Conservation (phyloP, 2,797 vertebrate species). For the Melanogrammus aeglefinus region DNA sequence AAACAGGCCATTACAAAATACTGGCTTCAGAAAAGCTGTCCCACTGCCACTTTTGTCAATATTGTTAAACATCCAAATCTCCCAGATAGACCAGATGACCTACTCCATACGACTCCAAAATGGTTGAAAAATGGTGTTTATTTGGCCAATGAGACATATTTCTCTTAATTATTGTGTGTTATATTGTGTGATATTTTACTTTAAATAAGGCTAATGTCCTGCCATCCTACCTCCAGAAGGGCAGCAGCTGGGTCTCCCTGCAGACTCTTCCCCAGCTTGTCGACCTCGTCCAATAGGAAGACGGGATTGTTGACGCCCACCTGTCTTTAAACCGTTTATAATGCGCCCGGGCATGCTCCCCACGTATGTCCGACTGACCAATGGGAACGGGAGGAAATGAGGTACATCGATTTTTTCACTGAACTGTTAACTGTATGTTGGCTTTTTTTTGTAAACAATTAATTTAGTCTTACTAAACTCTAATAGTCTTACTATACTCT, state of each 20-base stretch:
- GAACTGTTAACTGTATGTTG: neutral
- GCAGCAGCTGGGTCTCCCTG: constrained; percentile 96
- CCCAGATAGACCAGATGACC: neutral
- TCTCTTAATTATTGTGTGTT: neutral
- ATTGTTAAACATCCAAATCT: neutral
- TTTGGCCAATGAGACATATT: neutral
- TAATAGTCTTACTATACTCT: too few relatives aligned
- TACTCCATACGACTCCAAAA: neutral
- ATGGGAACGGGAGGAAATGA: neutral
- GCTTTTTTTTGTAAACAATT: neutral
- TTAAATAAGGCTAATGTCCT: neutral
- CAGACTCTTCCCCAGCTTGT: constrained; percentile 93
- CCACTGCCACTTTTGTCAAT: neutral
- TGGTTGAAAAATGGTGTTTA: neutral
- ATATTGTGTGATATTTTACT: neutral
- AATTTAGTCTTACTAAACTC: too few relatives aligned
- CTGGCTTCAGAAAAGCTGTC: neutral
- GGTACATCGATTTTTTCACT: neutral
- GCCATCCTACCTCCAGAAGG: constrained; percentile 84
- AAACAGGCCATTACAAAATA: neutral
- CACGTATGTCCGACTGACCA: constrained; percentile 88
- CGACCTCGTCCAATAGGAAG: constrained; percentile 94
- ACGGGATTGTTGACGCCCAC: constrained; percentile 94
- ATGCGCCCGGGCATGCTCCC: constrained; percentile 98
- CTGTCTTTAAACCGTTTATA: constrained; percentile 92